Evolutionary conservation across 1,140 invertebrate species (phyloP), one percentile per base, ranked within the genome.

Genomic region (Acromyrmex heyeri): DNA sequence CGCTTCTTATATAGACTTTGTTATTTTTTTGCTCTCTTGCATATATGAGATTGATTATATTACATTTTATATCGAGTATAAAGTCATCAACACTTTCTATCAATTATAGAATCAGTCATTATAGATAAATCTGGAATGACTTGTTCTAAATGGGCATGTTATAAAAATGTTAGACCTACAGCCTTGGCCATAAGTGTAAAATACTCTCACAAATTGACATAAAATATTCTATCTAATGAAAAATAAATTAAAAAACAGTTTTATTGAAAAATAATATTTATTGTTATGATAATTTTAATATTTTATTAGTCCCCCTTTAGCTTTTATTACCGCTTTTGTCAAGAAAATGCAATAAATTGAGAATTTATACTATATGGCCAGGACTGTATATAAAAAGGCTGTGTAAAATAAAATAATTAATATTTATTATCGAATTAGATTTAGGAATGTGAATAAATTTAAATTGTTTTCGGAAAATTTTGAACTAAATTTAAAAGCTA

Each of bases 1-100:
- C 44, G 38, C 12, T 24, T 78, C 16, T 77, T 50, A 77, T 64
- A 64, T 27, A 61, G 38, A 75, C 72, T 57, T 38, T 59, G n/a
- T 14, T n/a, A 59, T 1, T 76, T 18, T 50, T 72, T 16, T 12
- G 38, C n/a, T 57, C 53, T 73, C 18, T 59, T 16, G 34, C 30
- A 76, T 55, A 27, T 21, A 27, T 34, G 55, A 27, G n/a, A 61
- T 44, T 10, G 2, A 59, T 24, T 61, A 44, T 34, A 27, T 72
- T 27, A n/a, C 21, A 34, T 75, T 24, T 57, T 34, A 16, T 16
- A 10, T 14, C 16, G 44, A 53, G 7, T 48, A 34, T 55, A 53
- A n/a, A 14, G 21, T 2, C 55, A 14, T 57, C 27, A 57, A 3
- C 12, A 21, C 18, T 72, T 18, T 34, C 24, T 70, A 50, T 50